Conservation (phyloP, 2,888 invertebrate genomes). For the Macrosoma leucophasiata region DNA sequence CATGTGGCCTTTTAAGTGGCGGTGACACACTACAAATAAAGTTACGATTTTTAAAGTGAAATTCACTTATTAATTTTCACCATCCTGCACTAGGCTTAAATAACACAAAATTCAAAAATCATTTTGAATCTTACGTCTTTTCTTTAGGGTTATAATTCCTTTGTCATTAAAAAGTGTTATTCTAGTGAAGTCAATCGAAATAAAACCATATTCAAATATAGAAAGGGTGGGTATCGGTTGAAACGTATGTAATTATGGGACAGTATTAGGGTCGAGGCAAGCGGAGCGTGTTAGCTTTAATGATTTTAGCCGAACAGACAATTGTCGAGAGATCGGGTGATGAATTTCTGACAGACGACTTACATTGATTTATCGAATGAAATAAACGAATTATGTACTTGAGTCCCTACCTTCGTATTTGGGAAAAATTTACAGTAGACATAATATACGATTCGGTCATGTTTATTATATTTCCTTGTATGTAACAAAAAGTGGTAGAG, state of each 20-base stretch:
- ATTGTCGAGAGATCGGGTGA: constrained; percentile 4
- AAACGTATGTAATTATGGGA: constrained; percentile 72
- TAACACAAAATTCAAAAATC: constrained; percentile 26
- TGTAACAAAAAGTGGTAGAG: too few species aligned
- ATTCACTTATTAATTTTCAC: constrained; percentile 54
- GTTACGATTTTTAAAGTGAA: constrained; percentile 66
- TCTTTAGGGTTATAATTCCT: not conserved
- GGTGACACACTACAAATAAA: constrained; percentile 73
- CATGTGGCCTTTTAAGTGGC: constrained; percentile 73
- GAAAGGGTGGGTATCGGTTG: constrained; percentile 62
- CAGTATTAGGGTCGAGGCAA: constrained; percentile 50
- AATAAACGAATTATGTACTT: constrained; percentile 5
- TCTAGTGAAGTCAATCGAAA: constrained; percentile 57
- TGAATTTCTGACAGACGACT: constrained; percentile 3
- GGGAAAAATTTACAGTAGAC: not conserved
- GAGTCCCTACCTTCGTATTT: not conserved
- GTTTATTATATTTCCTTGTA: too few species aligned
- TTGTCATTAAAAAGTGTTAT: constrained; percentile 23
- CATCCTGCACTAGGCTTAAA: constrained; percentile 2
- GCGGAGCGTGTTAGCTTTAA: constrained; percentile 62
- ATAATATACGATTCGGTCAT: not conserved
- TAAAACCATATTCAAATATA: constrained; percentile 69
- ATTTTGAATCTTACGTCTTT: too few species aligned
- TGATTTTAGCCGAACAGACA: constrained; percentile 50
- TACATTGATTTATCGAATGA: constrained; percentile 9